Evolutionary conservation across 1,140 invertebrate genomes (phyloP).

Genomic region (Eumaeus atala): DNA sequence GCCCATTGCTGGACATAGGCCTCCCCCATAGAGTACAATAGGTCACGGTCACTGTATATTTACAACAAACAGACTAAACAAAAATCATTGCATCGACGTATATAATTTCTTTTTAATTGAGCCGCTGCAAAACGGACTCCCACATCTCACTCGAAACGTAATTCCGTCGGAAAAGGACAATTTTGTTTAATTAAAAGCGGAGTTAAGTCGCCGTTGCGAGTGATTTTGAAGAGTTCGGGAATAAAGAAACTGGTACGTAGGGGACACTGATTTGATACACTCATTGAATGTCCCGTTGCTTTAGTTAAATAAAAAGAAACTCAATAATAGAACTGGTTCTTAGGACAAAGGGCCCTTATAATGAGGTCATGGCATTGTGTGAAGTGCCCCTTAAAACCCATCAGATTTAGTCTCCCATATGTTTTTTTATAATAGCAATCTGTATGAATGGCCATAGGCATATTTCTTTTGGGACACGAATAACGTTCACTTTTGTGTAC

Average conservation of each 20-base stretch:
- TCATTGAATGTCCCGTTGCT: constrained; percentile 64
- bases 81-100: too few relatives aligned
- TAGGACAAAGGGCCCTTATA: constrained; percentile 70
- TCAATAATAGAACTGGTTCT: constrained; percentile 68
- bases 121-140: neutral
- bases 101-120: neutral
- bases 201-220: constrained; percentile 49
- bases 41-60: too few relatives aligned
- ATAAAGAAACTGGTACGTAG: constrained; percentile 46
- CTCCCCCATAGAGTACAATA: too few relatives aligned
- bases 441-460: constrained; percentile 8
- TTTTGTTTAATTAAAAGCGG: constrained; percentile 57
- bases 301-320: constrained; percentile 47
- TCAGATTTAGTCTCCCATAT: constrained; percentile 50
- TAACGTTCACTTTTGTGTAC: constrained; percentile 10
- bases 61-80: too few relatives aligned
- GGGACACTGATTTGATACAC: constrained; percentile 68
- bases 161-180: constrained; percentile 31
- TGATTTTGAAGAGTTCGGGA: constrained; percentile 47
- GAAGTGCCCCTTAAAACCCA: constrained; percentile 56
- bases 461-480: constrained; percentile 11
- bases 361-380: constrained; percentile 67
- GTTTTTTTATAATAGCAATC: constrained; percentile 51
- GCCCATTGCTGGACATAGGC: too few relatives aligned
- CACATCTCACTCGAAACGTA: neutral